A percentile compares a stretch with the other conserved stretches of the same genome.
Evolutionary conservation across 1,140 invertebrate species (phyloP).

Genomic region (Geopemphigus sp.): DNA sequence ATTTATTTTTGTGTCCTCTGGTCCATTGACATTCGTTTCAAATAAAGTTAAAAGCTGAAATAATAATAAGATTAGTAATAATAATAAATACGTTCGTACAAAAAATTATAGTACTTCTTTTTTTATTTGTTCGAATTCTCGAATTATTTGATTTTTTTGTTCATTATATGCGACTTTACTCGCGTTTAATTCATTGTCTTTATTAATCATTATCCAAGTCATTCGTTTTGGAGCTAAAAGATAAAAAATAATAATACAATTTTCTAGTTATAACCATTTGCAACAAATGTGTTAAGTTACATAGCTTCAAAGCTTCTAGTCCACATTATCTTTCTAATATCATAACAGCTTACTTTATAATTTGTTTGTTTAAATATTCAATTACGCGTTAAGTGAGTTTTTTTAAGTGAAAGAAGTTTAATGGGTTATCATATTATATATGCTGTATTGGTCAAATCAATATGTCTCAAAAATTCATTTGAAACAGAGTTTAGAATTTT

Average conservation of each 20-base stretch:
- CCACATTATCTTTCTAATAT: too few relatives aligned
- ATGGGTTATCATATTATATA: too few relatives aligned
- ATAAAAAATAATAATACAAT: not conserved
- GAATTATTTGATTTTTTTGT: constrained; percentile 20
- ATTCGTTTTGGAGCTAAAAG: constrained; percentile 27
- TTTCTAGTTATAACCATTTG: too few relatives aligned
- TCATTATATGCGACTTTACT: constrained; percentile 9
- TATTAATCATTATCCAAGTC: constrained; percentile 33
- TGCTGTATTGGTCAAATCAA: too few relatives aligned
- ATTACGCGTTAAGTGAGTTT: too few relatives aligned
- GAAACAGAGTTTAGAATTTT: too few relatives aligned
- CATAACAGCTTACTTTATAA: too few relatives aligned
- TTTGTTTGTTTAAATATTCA: too few relatives aligned
- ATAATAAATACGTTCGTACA: not conserved
- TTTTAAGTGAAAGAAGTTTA: too few relatives aligned
- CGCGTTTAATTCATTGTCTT: constrained; percentile 18
- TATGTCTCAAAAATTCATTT: too few relatives aligned
- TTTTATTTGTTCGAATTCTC: constrained; percentile 46
- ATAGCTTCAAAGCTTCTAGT: too few relatives aligned
- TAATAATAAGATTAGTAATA: not conserved
- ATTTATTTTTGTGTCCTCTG: constrained; percentile 49
- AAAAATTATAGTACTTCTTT: constrained; percentile 48
- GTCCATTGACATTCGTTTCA: constrained; percentile 40
- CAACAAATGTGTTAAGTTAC: too few relatives aligned
- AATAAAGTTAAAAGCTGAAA: constrained; percentile 45